Base-by-base conservation (phyloP, 1,140 invertebrate species). In the Cydia strobilella region DNA sequence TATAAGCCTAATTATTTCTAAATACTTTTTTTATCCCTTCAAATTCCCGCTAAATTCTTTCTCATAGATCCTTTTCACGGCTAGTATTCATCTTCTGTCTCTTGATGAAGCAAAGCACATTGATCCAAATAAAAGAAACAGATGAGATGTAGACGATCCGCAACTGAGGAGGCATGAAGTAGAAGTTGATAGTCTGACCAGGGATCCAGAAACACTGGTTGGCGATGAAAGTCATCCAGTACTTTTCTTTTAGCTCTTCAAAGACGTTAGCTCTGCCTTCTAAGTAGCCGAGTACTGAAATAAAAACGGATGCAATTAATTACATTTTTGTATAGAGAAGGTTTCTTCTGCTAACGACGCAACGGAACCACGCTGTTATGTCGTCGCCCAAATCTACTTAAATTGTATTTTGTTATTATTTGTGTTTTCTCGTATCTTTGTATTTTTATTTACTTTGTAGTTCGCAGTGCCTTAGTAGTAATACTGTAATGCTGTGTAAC, bases 131-230 rank as follows among this genome's bases (percentile, higher is more conserved):
- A 76, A 97, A 95, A 10, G 96, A 94, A 42, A 95, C 96, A 0
- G 94, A 88, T 1, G 96, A 95, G 25, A 97, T 96, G 80, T 96
- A 97, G 0, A 95, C 94, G 0, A 97, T 95, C 12, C 96, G 90
- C 59, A 95, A 94, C 69, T 94, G 88, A 3, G 96, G 93, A 0
- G 96, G 95, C 35, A 97, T 85, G 48, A 96, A 83, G 20, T 94
- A 86, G 88, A 97, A 97, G 85, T 97, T 97, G 12, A 96, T 83
- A 0, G 94, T 94, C 90, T 97, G 96, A 1, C 94, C 95, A 2
- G 96, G 96, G 13, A 97, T 84, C 97, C 97, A 97, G 83, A 96
- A 97, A 45, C 95, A 90, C 77, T 96, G 97, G 39, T 96, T 96
- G 0, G 95, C 94, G 80, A 94, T 77, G 85, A 96, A 97, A 10